phyloP scores from a whole-genome alignment of 2,888 invertebrate species.

The Heteromyza rotundicornis region DNA sequence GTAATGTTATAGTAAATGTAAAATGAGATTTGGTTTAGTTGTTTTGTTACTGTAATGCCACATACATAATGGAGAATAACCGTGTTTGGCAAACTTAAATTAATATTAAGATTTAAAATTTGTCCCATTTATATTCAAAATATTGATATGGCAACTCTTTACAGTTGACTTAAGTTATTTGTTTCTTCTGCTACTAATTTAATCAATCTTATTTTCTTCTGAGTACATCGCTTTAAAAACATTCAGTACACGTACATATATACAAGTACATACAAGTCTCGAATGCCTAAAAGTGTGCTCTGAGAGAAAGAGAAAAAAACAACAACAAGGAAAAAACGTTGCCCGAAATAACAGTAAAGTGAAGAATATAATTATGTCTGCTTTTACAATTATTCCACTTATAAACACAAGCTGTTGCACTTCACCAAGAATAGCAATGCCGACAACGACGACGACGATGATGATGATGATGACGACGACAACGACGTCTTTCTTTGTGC shows the following conservation, averaged over 20 bases:
- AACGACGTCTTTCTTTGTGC: conserved; percentile 15
- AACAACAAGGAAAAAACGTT: too few species aligned
- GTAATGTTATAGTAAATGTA: too few species aligned
- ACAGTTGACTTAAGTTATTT: too few species aligned
- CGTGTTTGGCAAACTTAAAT: background rate
- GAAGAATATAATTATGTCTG: conserved; percentile 45
- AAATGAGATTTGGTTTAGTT: too few species aligned
- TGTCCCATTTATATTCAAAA: too few species aligned
- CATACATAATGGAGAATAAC: background rate
- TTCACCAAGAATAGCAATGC: conserved; percentile 27
- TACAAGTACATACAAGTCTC: background rate
- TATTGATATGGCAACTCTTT: background rate
- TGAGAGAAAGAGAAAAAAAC: background rate
- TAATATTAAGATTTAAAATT: too few species aligned
- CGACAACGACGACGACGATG: conserved; percentile 23
- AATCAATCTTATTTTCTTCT: too few species aligned
- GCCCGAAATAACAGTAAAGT: background rate
- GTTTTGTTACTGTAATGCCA: too few species aligned
- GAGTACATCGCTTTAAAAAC: too few species aligned
- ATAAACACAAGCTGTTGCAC: conserved; percentile 48
- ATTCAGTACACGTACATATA: background rate
- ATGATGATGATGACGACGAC: conserved; percentile 9
- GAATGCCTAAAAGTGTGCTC: background rate
- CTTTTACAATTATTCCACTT: conserved; percentile 49
- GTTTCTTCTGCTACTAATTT: background rate